Conservation (phyloP, 2,113 vertebrate genomes). For the Engraulis encrasicolus region DNA sequence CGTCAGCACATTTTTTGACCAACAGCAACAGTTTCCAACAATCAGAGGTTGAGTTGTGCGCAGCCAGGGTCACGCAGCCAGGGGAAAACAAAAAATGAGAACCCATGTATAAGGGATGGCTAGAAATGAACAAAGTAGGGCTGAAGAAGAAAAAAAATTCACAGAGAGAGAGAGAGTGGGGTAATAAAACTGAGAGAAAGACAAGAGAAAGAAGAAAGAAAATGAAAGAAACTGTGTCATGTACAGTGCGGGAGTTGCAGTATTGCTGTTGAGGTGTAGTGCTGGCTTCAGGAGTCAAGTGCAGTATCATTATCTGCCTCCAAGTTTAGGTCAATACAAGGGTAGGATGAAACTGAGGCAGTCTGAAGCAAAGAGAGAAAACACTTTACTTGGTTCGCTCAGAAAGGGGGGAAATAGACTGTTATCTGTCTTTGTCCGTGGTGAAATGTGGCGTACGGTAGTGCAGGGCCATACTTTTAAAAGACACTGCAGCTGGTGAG, state of each 20-base stretch:
- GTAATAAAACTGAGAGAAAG: too few relatives aligned
- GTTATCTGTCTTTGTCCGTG: background rate
- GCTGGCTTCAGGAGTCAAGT: background rate
- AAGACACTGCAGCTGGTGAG: background rate
- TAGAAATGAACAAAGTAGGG: too few relatives aligned
- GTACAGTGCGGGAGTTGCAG: background rate
- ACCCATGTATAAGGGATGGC: too few relatives aligned
- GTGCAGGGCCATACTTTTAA: background rate
- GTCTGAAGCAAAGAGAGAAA: background rate
- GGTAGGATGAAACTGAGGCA: background rate
- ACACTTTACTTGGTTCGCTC: constrained; percentile 24
- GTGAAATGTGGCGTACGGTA: background rate
- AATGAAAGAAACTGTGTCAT: background rate
- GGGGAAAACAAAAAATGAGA: too few relatives aligned
- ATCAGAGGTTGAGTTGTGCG: too few relatives aligned
- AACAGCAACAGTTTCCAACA: too few relatives aligned
- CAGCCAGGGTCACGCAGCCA: too few relatives aligned
- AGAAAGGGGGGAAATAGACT: background rate
- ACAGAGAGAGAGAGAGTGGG: background rate
- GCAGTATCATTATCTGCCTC: constrained; percentile 19
- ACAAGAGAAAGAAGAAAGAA: background rate
- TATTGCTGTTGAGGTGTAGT: background rate
- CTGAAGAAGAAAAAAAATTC: background rate
- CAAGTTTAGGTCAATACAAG: constrained; percentile 20
- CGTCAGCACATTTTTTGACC: too few relatives aligned